Evolutionary conservation across 2,888 invertebrate genomes (phyloP).

Genomic region (Empis livida): DNA sequence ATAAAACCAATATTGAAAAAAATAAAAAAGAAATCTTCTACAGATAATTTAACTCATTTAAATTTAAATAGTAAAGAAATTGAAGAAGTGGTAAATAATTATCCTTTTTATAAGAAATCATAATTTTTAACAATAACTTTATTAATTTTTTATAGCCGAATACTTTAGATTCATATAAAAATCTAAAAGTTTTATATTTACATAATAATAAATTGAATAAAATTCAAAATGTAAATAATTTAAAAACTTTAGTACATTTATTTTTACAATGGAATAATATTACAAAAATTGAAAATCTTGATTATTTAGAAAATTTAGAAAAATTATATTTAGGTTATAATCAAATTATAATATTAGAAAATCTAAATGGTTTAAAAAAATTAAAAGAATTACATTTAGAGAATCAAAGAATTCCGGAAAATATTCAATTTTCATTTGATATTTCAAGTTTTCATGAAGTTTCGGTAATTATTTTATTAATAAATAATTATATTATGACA

Average conservation of each 20-base stretch:
- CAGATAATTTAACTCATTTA: constrained; percentile 25
- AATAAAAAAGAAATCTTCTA: not conserved
- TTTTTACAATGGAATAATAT: constrained; percentile 70
- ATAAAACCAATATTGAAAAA: no score
- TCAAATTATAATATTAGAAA: constrained; percentile 53
- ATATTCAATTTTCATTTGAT: constrained; percentile 53
- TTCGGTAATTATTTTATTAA: constrained; percentile 35
- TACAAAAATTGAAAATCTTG: constrained; percentile 51
- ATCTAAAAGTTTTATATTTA: constrained; percentile 53
- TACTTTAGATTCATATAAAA: constrained; percentile 21
- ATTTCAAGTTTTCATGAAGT: constrained; percentile 45
- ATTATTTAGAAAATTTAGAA: constrained; percentile 48
- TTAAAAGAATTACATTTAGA: constrained; percentile 57
- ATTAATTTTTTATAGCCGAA: constrained; percentile 12
- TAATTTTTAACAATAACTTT: no score
- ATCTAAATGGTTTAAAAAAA: constrained; percentile 44
- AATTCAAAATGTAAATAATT: constrained; percentile 54
- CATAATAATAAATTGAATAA: constrained; percentile 68
- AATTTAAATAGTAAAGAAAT: constrained; percentile 47
- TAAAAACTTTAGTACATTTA: constrained; percentile 52
- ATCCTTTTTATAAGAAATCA: not conserved
- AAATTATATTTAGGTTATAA: constrained; percentile 67
- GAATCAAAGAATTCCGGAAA: constrained; percentile 43
- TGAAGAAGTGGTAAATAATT: constrained; percentile 40
- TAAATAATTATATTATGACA: constrained; percentile 14